Evolutionary conservation across 1,140 invertebrate species (phyloP).

Genomic region (Portunus trituberculatus): DNA sequence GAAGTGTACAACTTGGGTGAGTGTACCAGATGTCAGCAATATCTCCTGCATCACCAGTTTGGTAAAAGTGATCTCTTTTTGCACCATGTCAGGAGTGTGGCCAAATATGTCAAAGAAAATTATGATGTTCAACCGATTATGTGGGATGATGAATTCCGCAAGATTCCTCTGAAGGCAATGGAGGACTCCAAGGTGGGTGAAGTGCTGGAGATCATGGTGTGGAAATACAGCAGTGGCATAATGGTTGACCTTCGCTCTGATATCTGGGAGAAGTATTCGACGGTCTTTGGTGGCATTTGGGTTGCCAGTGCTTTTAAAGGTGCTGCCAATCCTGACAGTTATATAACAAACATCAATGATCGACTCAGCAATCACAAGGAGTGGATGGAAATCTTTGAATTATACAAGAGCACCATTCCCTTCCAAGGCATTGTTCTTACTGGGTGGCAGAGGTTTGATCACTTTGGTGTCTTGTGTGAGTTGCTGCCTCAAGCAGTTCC

Average conservation of each 20-base stretch:
- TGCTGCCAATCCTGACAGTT: constrained; percentile 79
- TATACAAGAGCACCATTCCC: constrained; percentile 81
- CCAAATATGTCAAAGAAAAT: constrained; percentile 80
- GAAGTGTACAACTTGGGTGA: constrained; percentile 88
- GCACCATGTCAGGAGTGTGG: constrained; percentile 80
- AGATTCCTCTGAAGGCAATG: constrained; percentile 82
- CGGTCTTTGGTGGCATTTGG: constrained; percentile 94
- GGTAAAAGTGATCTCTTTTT: constrained; percentile 78
- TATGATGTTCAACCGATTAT: constrained; percentile 85
- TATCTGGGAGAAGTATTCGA: constrained; percentile 90
- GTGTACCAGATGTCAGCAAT: constrained; percentile 86
- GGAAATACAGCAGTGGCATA: constrained; percentile 87
- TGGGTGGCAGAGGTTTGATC: constrained; percentile 92
- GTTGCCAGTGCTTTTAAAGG: constrained; percentile 94
- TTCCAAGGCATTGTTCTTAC: constrained; percentile 82
- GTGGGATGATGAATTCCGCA: constrained; percentile 97
- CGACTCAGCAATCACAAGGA: constrained; percentile 82
- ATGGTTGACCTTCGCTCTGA: constrained; percentile 82
- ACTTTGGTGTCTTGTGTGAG: constrained; percentile 96
- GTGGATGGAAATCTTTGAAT: constrained; percentile 80
- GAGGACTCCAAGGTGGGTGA: constrained; percentile 85
- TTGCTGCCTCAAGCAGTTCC: constrained; percentile 91
- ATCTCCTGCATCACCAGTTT: constrained; percentile 80
- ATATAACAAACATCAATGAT: constrained; percentile 81
- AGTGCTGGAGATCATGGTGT: constrained; percentile 92